phyloP scores from a whole-genome alignment of 2,888 invertebrate genomes.

The Heliconius ismenius region DNA sequence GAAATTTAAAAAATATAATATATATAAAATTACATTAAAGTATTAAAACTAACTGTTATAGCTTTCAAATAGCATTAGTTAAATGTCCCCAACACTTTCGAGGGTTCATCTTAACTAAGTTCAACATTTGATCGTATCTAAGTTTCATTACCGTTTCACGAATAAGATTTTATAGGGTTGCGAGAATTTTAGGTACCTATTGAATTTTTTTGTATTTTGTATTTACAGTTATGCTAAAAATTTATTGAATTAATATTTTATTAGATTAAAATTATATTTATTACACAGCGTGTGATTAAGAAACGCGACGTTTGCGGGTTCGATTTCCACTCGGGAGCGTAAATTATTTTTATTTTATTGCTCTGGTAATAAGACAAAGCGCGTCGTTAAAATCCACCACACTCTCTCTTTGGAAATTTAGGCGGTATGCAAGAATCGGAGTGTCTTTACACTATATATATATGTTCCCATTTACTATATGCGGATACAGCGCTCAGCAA shows the following conservation, averaged over 20 bases:
- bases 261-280: no score
- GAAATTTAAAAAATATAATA: background rate
- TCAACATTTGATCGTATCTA: constrained; percentile 56
- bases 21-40: background rate
- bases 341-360: background rate
- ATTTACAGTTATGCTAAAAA: background rate
- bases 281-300: no score
- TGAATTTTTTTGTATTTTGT: background rate
- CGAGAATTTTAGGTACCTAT: background rate
- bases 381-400: no score
- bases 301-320: background rate
- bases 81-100: constrained; percentile 48
- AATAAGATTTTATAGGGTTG: constrained; percentile 20
- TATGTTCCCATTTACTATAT: no score
- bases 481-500: no score
- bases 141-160: constrained; percentile 59
- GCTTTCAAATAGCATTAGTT: constrained; percentile 53
- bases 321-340: background rate
- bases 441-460: background rate
- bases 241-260: no score
- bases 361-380: background rate
- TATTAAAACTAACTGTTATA: constrained; percentile 23
- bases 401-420: no score
- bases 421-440: background rate
- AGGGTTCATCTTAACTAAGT: constrained; percentile 47